Base-by-base conservation (phyloP, 2,797 vertebrate species). In the Amphiprion clarkii region DNA sequence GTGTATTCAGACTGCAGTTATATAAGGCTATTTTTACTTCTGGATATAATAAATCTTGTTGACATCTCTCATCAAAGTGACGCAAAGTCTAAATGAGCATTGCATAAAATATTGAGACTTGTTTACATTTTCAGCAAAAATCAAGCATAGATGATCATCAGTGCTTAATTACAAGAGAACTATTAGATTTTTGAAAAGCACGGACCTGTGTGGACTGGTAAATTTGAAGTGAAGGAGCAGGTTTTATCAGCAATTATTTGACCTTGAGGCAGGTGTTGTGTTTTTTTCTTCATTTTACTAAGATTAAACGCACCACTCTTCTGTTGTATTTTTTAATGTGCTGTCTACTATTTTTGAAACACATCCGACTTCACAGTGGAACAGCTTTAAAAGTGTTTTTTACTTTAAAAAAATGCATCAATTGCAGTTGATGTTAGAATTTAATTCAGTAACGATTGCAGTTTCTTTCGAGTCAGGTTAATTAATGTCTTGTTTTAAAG, bases 121-220 rank as follows among this genome's bases (percentile, higher is more conserved):
- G 23, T 65, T 44, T 33, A 65, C 3, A 5, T 44, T 51, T 64
- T 9, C 52, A 16, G 11, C 39, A 59, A 10, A 52, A 52, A 52
- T 21, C 14, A 39, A 19, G 6, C 23, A 3, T 55, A 31, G 12
- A 55, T 19, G 6, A 16, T 8, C 4, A 42, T 54, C 5, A 51
- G 29, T 21, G 67, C 21, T 17, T 67, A 29, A 39, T 55, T 40
- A 61, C 19, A 53, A 61, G n/a, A 39, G 29, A 51, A 67, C 53
- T 8, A 73, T 74, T 61, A 12, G n/a, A 33, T 67, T 61, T 58
- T 42, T 73, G 39, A 49, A 62, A 57, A 31, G 39, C 1, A 23
- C 2, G 1, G 6, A 62, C 14, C 1, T 52, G 31, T 21, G 6
- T 54, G 65, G 10, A 40, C 42, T 0, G 33, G 46, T 23, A 4